Conservation (phyloP, 35 echinoderm and acorn worm genomes). For the Heliocidaris tuberculata region DNA sequence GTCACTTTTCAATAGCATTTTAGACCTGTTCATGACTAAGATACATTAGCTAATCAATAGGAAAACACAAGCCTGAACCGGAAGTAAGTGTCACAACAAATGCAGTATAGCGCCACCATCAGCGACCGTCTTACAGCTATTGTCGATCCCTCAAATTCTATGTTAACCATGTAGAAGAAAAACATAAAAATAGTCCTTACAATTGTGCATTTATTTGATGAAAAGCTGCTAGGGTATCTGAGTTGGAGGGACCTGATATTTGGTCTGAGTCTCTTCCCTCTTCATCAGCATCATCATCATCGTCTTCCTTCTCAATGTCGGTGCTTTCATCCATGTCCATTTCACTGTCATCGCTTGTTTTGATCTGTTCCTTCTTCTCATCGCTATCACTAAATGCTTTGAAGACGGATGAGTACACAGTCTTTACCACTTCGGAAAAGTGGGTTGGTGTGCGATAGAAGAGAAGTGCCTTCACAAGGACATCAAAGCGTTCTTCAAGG, state of each 20-base stretch:
- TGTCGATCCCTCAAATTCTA: too few relatives aligned
- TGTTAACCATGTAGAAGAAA: neutral
- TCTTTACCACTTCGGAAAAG: constrained; percentile 52
- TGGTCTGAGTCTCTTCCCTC: constrained; percentile 28
- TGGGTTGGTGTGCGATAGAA: constrained; percentile 42
- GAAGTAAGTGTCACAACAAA: too few relatives aligned
- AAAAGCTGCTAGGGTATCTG: constrained; percentile 57
- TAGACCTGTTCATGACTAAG: too few relatives aligned
- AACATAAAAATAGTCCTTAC: constrained; percentile 45
- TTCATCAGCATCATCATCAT: constrained; percentile 51
- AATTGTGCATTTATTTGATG: constrained; percentile 74
- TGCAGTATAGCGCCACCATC: too few relatives aligned
- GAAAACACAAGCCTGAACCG: too few relatives aligned
- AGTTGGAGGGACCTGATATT: neutral
- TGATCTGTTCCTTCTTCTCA: neutral
- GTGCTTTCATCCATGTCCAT: constrained; percentile 23
- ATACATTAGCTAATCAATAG: too few relatives aligned
- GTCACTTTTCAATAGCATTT: too few relatives aligned
- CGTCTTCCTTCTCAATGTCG: constrained; percentile 44
- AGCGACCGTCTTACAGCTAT: too few relatives aligned
- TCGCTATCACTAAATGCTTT: constrained; percentile 53
- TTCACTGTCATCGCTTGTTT: constrained; percentile 15
- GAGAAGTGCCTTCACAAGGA: constrained; percentile 58
- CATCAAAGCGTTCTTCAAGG: constrained; percentile 55
- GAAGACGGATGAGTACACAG: constrained; percentile 66